These are phyloP conservation scores for Clivina fossor DNA, from an alignment of 2,888 invertebrate genomes.

Conservation along the genomic window DNA sequence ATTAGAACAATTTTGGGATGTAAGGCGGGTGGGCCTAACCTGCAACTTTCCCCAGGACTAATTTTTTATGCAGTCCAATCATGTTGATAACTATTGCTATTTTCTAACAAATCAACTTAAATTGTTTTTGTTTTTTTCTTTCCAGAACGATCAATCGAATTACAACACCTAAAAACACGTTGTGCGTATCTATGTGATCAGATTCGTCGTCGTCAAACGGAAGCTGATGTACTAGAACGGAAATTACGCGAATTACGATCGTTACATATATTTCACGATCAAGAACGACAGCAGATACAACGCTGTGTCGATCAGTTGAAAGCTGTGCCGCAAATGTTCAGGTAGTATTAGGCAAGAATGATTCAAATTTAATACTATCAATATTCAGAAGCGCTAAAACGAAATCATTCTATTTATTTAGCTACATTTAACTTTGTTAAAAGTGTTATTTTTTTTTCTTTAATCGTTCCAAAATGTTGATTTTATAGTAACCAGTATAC, in stretches of 20 bases:
- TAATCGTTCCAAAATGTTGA: too few species aligned
- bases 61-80: too few species aligned
- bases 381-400: too few species aligned
- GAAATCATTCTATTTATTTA: background rate
- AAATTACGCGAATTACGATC: conserved; percentile 48
- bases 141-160: conserved; percentile 58
- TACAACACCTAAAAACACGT: conserved; percentile 53
- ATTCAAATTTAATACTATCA: too few species aligned
- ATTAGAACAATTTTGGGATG: too few species aligned
- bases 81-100: too few species aligned
- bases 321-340: conserved; percentile 49
- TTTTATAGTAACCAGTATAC: too few species aligned
- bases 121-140: conserved; percentile 38
- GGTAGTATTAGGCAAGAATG: conserved; percentile 47
- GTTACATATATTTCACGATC: conserved; percentile 46
- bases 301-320: conserved; percentile 49
- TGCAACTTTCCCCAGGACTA: too few species aligned
- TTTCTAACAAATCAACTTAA: too few species aligned
- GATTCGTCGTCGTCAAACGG: conserved; percentile 55
- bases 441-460: too few species aligned
- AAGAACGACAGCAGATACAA: conserved; percentile 48
- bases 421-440: too few species aligned
- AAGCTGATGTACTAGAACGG: conserved; percentile 51
- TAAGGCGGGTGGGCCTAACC: too few species aligned
- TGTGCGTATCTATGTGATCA: conserved; percentile 57